Evolutionary conservation across 2,888 invertebrate species (phyloP).

Genomic region (Arge pagana): DNA sequence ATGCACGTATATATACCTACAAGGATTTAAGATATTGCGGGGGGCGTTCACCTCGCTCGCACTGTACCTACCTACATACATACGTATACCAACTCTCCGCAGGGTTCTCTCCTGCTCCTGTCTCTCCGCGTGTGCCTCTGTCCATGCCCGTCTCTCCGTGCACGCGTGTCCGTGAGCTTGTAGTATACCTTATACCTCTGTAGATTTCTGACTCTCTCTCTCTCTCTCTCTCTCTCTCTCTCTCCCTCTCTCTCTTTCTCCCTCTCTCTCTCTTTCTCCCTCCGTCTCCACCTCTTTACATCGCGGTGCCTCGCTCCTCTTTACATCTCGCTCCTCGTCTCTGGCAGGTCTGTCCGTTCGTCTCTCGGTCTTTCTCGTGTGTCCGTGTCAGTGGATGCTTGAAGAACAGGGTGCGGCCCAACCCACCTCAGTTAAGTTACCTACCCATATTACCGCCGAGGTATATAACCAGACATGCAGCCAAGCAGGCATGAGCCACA

Average conservation of each 20-base stretch:
- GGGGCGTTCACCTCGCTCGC: conserved; percentile 50
- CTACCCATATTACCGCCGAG: conserved; percentile 53
- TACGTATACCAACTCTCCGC: conserved; percentile 12
- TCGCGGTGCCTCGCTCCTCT: too few species aligned
- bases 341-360: background rate
- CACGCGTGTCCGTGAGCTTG: background rate
- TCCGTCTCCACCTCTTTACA: too few species aligned
- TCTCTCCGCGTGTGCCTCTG: conserved; percentile 1
- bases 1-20: conserved; percentile 27
- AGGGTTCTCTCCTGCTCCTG: conserved; percentile 9
- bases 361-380: conserved; percentile 12
- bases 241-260: background rate
- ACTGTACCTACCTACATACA: conserved; percentile 1
- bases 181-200: too few species aligned
- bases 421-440: conserved; percentile 50
- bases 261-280: conserved; percentile 1
- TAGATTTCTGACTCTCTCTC: conserved; percentile 16
- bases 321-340: background rate
- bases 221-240: conserved; percentile 11
- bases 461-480: conserved; percentile 42
- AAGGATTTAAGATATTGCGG: conserved; percentile 52
- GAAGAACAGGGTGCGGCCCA: conserved; percentile 53
- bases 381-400: conserved; percentile 45
- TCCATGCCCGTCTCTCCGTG: background rate
- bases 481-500: conserved; percentile 26